Conservation (phyloP, 2,888 invertebrate genomes). For the Tenthredo scrophulariae region DNA sequence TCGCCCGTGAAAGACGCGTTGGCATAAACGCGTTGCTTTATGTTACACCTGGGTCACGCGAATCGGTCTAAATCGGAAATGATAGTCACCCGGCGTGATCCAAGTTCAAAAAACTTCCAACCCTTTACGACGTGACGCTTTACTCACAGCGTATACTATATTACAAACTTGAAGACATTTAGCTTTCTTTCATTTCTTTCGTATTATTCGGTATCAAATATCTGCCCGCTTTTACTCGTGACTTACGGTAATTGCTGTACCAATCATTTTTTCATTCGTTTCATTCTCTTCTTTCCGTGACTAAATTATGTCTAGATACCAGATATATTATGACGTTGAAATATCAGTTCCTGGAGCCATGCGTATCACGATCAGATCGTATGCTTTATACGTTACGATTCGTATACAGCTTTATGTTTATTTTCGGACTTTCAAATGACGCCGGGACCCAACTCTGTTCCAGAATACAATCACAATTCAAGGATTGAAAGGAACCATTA, state of each 20-base stretch:
- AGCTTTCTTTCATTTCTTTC: neutral
- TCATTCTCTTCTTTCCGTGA: conserved; percentile 1
- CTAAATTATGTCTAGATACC: conserved; percentile 14
- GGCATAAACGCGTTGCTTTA: conserved; percentile 28
- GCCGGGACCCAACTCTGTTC: neutral
- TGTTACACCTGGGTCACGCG: conserved; percentile 46
- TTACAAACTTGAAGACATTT: neutral
- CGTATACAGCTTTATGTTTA: neutral
- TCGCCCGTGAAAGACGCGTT: conserved; percentile 33
- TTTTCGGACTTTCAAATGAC: neutral
- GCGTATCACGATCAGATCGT: conserved; percentile 1
- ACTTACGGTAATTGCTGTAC: conserved; percentile 24
- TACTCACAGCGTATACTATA: neutral
- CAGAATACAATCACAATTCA: neutral
- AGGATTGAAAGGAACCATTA: neutral
- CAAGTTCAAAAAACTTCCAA: conserved; percentile 30
- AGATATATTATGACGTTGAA: neutral
- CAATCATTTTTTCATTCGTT: conserved; percentile 26
- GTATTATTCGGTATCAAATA: neutral
- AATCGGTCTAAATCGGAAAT: conserved; percentile 47
- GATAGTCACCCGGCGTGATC: conserved; percentile 30
- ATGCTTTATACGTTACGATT: neutral
- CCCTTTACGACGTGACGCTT: conserved; percentile 29
- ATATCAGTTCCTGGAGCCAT: neutral
- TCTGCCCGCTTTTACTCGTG: neutral